These are phyloP conservation scores for Microhierax caerulescens DNA, from an alignment of 2,797 vertebrate species.

Conservation along the genomic window DNA sequence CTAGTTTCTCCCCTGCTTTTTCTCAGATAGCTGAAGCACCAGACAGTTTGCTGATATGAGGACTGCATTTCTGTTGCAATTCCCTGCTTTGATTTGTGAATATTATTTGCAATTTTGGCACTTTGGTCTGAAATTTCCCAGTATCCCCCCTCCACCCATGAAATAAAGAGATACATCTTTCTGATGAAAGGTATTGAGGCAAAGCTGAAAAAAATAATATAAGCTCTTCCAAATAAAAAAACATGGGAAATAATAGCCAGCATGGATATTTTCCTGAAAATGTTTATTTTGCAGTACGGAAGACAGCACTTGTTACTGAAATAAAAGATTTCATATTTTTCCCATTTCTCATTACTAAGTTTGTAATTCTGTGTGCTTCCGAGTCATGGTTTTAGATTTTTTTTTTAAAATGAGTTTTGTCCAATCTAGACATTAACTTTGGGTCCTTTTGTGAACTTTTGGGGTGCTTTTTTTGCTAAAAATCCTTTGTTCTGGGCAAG, in stretches of 20 bases:
- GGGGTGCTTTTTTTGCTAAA: background rate
- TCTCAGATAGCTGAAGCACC: background rate
- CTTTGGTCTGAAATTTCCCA: background rate
- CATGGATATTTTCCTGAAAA: background rate
- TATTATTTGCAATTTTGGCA: background rate
- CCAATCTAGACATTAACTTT: background rate
- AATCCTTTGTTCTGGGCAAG: background rate
- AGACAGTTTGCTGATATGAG: background rate
- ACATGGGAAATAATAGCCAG: background rate
- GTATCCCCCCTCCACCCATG: accelerated
- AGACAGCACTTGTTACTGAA: background rate
- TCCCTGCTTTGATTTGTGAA: background rate
- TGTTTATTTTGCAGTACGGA: background rate
- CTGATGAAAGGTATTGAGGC: background rate
- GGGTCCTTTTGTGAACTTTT: background rate
- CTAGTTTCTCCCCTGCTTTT: background rate
- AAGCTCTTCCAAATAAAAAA: background rate
- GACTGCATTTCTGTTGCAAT: background rate
- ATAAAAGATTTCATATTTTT: background rate
- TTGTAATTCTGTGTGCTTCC: background rate
- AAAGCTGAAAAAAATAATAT: background rate
- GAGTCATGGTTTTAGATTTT: background rate
- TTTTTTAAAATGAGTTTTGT: background rate
- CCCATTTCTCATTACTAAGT: background rate
- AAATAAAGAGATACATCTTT: background rate